Base-by-base conservation (phyloP, 2,797 vertebrate genomes). In the Pipistrellus nathusii region DNA sequence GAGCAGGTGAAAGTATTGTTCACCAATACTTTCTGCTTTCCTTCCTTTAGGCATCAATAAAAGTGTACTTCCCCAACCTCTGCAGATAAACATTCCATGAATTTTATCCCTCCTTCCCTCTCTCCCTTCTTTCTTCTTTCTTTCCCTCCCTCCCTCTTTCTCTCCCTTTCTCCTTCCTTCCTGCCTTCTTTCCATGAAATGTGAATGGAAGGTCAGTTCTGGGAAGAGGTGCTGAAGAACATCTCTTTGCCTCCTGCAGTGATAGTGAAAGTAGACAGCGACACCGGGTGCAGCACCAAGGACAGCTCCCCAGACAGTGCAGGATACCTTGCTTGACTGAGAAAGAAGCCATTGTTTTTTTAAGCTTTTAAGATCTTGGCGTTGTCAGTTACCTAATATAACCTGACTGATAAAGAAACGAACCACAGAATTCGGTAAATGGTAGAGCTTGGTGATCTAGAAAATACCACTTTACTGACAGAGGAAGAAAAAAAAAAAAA, bases 401-500 rank as follows among this genome's bases (percentile, higher is more conserved):
- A 88, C 11, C 17, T 11, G 30, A 77, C 3, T 11, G 51, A 72
- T 69, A 91, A 88, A 72, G 89, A 94, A 86, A 35, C 2, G 57
- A 53, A 57, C 48, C 41, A 62, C 25, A 80, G 57, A 64, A 48
- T 82, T 69, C 75, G 62, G 53, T n/a, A 84, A 69, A 27, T 68
- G 73, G 41, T 55, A 57, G 73, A 81, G 66, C 78, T 9, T 57
- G 2, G 2, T 78, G 46, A 62, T 73, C 38, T 80, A 66, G 78
- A 80, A 35, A 93, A 59, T 62, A 84, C 15, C n/a, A 81, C 27
- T 85, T 94, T 88, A 44, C 32, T 57, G 72, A 64, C 25, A 59
- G 30, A 86, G n/a, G n/a, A 92, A 78, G 32, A 18, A 38, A 46
- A 78, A 46, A 77, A 78, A 46, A 77, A 90, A 59, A 86, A 75